These are phyloP conservation scores for Acrobasis suavella DNA, from an alignment of 2,888 invertebrate species.

Conservation along the genomic window DNA sequence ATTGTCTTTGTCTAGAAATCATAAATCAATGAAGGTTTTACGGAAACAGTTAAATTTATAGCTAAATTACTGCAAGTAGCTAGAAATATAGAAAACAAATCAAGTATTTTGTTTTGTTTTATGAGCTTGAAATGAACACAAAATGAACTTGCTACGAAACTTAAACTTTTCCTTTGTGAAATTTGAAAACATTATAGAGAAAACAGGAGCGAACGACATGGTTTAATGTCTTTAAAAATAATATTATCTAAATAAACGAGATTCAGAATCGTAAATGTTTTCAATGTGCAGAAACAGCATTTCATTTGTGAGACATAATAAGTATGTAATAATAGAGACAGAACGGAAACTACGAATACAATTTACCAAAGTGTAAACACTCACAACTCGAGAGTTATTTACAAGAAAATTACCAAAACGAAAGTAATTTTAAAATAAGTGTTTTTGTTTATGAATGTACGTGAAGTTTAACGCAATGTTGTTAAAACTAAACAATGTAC, in stretches of 20 bases:
- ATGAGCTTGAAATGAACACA: too few species aligned
- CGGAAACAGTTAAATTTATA: slow-evolving; percentile 1
- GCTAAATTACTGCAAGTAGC: background rate
- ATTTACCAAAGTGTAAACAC: background rate
- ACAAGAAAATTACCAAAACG: slow-evolving; percentile 4
- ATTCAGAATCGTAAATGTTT: too few species aligned
- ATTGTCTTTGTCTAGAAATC: slow-evolving; percentile 12
- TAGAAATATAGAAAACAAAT: background rate
- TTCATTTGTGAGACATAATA: too few species aligned
- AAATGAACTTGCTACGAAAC: too few species aligned
- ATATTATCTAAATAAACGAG: too few species aligned
- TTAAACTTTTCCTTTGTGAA: too few species aligned
- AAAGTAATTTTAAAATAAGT: background rate
- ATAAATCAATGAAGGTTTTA: slow-evolving; percentile 5
- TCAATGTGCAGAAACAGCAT: too few species aligned
- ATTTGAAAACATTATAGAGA: too few species aligned
- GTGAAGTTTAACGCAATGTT: slow-evolving; percentile 5
- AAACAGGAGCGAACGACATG: too few species aligned
- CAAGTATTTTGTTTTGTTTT: too few species aligned
- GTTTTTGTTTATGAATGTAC: slow-evolving; percentile 13
- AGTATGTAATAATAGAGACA: too few species aligned
- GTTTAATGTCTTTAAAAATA: too few species aligned
- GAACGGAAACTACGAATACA: background rate
- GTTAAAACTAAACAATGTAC: slow-evolving; percentile 7
- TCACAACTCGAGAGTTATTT: background rate